Evolutionary conservation across 1,140 invertebrate species (phyloP), one percentile per base, ranked within the genome.

Genomic region (Meloidogyne floridensis): DNA sequence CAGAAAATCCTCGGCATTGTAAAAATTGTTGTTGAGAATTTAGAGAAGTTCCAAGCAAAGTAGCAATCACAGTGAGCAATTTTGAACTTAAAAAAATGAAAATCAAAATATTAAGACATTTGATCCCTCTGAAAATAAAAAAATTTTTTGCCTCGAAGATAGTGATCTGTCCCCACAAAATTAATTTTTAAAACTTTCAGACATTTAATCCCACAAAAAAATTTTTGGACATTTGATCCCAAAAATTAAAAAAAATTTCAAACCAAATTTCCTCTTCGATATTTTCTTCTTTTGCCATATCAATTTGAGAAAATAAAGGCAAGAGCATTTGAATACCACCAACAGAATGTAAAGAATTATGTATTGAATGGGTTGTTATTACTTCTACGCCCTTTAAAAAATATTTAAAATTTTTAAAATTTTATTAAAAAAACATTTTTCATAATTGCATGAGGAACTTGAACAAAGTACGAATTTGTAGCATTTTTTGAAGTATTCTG

Each of bases 11-110:
- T 87, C 96, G 92, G 90, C 96, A 97, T 91, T 98, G 97, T 90
- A 98, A 94, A 94, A 99, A 96, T 90, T 99, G 97, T 90, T 98
- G 97, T 90, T 98, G 97, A 80, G 98, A 96, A 15, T 95, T 98
- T 87, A 95, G 93, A 83, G 96, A 98, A 73, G 94, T 96, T 90
- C 98, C 95, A 79, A 99, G 94, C 87, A 99, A 92, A 88, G 98
- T 96, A 91, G 96, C 97, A 84, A 99, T 95, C 91, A 99, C 96
- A 80, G 95, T 95, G 88, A 99, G 93, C 71, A 99, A 92, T 91
- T 96, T 98, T 13, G 96, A 95, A 93, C 96, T 98, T 92, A 32
- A 93, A 92, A 91, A 70, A 51, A 32, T 32, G 32, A 32, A 32
- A 32, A 5, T 9, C 9, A 77, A 77, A 72, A 84, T 69, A 9